Percentiles rank a stretch among this genome's conserved stretches.
phyloP scores from a whole-genome alignment of 2,888 invertebrate species.

The Microplitis manilae region DNA sequence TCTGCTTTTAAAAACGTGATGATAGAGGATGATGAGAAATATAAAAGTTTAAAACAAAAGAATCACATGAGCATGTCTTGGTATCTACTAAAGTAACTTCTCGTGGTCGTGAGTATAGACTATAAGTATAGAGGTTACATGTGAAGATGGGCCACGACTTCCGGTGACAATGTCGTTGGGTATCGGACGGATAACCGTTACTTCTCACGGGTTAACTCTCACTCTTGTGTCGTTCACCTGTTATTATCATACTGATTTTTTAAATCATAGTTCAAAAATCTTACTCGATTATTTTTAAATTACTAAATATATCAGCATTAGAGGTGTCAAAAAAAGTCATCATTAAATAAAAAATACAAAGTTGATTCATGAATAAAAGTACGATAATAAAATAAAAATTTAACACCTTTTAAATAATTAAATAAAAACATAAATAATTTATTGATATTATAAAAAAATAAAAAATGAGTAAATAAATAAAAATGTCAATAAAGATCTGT shows the following conservation, averaged over 20 bases:
- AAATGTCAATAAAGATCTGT: neutral
- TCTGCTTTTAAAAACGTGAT: neutral
- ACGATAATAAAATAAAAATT: neutral
- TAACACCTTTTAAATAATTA: neutral
- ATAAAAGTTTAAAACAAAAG: slow-evolving; percentile 63
- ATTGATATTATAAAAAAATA: neutral
- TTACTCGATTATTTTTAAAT: neutral
- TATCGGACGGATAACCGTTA: slow-evolving; percentile 39
- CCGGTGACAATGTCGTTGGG: slow-evolving; percentile 49
- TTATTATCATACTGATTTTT: slow-evolving; percentile 5
- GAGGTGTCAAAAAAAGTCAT: too few species aligned
- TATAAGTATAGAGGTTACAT: slow-evolving; percentile 20
- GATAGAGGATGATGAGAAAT: slow-evolving; percentile 47
- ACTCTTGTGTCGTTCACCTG: slow-evolving; percentile 25
- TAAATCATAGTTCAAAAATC: neutral
- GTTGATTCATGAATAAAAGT: neutral
- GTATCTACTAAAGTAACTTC: slow-evolving; percentile 34
- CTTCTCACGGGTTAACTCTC: slow-evolving; percentile 4
- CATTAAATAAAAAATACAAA: neutral
- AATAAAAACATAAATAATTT: neutral
- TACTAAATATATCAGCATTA: too few species aligned
- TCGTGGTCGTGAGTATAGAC: slow-evolving; percentile 21
- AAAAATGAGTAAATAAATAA: neutral
- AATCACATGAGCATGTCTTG: slow-evolving; percentile 53
- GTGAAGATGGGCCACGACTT: slow-evolving; percentile 56